Conservation (phyloP, 2,113 vertebrate species). For the Mus musculus region DNA sequence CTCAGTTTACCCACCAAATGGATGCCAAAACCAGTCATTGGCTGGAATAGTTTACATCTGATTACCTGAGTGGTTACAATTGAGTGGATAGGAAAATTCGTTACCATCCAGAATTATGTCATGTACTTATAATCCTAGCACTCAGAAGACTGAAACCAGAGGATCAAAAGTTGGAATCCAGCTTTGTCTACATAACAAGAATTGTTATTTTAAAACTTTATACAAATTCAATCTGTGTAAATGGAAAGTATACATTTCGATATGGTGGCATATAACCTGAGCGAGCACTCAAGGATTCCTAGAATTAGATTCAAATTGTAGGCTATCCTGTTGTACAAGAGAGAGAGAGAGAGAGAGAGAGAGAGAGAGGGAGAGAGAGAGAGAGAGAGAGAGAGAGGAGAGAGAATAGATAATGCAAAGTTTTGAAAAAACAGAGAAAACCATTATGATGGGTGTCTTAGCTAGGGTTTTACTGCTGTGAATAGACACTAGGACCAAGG, state of each 20-base stretch:
- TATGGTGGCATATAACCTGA: background rate
- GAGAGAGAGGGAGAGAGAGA: background rate
- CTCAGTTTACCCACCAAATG: too few relatives aligned
- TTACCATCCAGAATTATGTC: background rate
- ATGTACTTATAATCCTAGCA: background rate
- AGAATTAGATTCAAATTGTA: background rate
- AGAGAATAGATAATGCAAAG: background rate
- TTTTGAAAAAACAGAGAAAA: background rate
- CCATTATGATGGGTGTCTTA: background rate
- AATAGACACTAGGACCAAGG: too few relatives aligned
- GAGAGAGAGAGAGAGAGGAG: background rate
- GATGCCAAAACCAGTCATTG: too few relatives aligned
- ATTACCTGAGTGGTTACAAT: background rate
- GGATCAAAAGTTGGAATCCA: too few relatives aligned
- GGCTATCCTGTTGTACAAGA: background rate
- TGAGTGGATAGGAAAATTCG: background rate
- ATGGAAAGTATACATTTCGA: background rate
- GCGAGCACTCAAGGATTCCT: background rate
- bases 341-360: background rate
- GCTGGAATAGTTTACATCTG: background rate
- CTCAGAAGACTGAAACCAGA: background rate
- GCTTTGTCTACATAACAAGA: background rate
- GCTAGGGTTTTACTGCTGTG: too few relatives aligned
- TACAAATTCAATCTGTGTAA: background rate
- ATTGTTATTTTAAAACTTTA: too few relatives aligned